Base-by-base conservation (phyloP, 2,888 invertebrate species). In the Strigamia crassipes region DNA sequence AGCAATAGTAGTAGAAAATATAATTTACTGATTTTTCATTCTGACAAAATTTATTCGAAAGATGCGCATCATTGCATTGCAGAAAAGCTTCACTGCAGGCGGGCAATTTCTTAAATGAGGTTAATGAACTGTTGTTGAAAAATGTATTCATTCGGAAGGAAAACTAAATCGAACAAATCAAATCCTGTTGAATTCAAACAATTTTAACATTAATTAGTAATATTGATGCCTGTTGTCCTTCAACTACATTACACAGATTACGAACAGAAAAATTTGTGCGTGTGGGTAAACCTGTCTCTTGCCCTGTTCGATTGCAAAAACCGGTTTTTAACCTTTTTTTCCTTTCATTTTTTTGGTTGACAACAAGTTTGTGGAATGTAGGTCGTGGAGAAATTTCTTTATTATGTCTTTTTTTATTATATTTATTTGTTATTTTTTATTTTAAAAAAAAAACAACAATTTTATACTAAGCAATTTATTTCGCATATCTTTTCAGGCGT, bases 61-160 rank as follows among this genome's bases (percentile, higher is more conserved):
- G 23, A 27, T 66, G 66, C 66, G 66, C 66, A 66, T 66, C 66
- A 66, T 66, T 61, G 61, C 61, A 61, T 61, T 66, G 66, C 66
- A 66, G 66, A 66, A 66, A 66, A 66, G 66, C 66, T 66, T 66
- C 66, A 66, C 10, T 66, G 66, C 66, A 66, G 66, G 66, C 66
- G 66, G 66, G 66, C 66, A 66, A 66, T 66, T 66, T 66, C 13
- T 66, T 1, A 51, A 66, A 66, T 27, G 61, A 31, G 66, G 66
- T 66, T 66, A 66, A 23, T 27, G 66, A 66, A 66, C 66, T 66
- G 2, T 66, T 27, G 1, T n/a, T 18, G 1, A 23, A 6, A 61
- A 66, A 66, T 66, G 27, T 66, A 15, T 31, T 27, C 27, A 66
- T 66, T 27, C 27, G 12, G 9, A 27, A 66, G 34, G 3, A 6